Evolutionary conservation across 92 coral and sea anemone species (phyloP), one percentile per base, ranked within the genome.

Genomic region (Siderastrea radians): DNA sequence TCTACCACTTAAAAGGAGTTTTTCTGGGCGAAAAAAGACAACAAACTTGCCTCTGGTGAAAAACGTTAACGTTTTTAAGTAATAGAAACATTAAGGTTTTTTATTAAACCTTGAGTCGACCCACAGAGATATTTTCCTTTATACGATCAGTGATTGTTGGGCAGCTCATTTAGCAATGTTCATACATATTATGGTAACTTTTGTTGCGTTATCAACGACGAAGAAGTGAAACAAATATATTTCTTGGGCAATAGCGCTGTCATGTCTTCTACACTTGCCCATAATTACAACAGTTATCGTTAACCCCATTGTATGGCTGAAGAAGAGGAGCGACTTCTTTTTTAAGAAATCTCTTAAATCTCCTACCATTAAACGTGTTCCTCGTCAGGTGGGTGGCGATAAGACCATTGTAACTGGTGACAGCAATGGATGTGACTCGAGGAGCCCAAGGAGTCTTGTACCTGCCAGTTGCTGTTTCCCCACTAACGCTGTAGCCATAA

Each of bases 301-400:
- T 87, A 11, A 88, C 62, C 13, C 94, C 89, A 72, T 87, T 79
- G 64, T 87, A 87, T 65, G 91, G 86, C 61, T 91, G 88, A 87
- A 91, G 75, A 16, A n/a, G 63, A 2, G 94, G 89, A 4, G 81
- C 91, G 50, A 92, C 78, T 26, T 92, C 92, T 10, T 66, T 80
- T 62, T 84, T 58, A n/a, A 88, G 13, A 55, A 88, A 88, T 55
- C 70, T 61, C 4, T 78, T 71, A 54, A 91, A 87, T 54, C 49
- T 69, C 15, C 89, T 60, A 26, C 71, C 90, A 66, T 78, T 80
- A 53, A 88, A 78, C 8, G 10, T 50, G 58, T 51, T 72, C 49
- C 82, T 53, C 44, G 92, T 16, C 7, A 88, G 6, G 1, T 81
- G 66, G 46, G 86, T 48, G 8, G 68, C 91, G 38, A 86, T 68